A percentile compares a stretch with the other conserved stretches of the same genome.
Conservation (phyloP, 2,888 invertebrate genomes). For the Philhelius pedissequus region DNA sequence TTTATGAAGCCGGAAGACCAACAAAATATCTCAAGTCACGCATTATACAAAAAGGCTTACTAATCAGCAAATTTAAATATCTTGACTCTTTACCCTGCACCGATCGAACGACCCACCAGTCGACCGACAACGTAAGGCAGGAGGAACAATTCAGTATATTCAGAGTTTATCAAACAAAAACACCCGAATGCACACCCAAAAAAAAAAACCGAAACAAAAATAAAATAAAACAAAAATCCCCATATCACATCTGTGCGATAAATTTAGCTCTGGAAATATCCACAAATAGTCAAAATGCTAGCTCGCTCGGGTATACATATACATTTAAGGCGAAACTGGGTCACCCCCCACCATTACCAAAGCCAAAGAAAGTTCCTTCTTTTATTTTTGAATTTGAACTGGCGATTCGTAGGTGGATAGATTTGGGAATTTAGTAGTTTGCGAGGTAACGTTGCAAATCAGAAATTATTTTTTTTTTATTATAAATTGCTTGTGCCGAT, state of each 20-base stretch:
- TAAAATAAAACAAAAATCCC: neutral
- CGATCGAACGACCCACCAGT: neutral
- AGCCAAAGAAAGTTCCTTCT: conserved; percentile 20
- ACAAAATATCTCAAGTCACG: conserved; percentile 45
- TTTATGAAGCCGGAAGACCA: conserved; percentile 55
- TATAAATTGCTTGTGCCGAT: no score
- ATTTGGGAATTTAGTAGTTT: neutral
- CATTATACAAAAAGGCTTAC: conserved; percentile 8
- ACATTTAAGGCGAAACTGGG: conserved; percentile 4
- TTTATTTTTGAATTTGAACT: conserved; percentile 1
- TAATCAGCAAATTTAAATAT: conserved; percentile 32
- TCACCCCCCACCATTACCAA: conserved; percentile 22
- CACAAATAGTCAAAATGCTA: conserved; percentile 19
- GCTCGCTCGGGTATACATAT: neutral
- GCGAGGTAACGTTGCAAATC: neutral
- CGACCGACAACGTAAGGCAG: neutral
- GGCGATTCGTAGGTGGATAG: neutral
- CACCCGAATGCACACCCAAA: conserved; percentile 14
- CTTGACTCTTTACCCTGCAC: neutral
- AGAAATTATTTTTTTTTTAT: neutral
- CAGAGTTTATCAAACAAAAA: conserved; percentile 16
- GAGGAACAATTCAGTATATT: neutral
- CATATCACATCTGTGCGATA: conserved; percentile 48
- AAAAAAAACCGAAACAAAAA: neutral
- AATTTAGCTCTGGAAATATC: conserved; percentile 57